Base-by-base conservation (phyloP, 2,888 invertebrate genomes). In the Drosophila macrospina region DNA sequence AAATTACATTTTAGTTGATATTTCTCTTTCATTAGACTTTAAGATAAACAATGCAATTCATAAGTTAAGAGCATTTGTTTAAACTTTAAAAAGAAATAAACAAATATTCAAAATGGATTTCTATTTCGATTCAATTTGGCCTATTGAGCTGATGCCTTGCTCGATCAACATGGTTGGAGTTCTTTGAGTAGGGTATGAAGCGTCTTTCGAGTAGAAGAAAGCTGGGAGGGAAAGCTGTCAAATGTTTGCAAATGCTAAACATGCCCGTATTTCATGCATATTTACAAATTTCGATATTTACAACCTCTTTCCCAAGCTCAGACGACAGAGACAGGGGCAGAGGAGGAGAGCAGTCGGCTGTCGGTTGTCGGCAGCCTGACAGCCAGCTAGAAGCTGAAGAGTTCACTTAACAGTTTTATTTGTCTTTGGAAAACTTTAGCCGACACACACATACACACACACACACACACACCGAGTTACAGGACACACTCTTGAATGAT, bases 371-470 rank as follows among this genome's bases (percentile, higher is more conserved):
- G 70, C 63, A 60, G 60, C 62, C 72, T 36, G 61, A 52, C 75
- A 73, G 72, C 37, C 56, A 67, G 60, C 70, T 65, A 84, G n/a
- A n/a, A n/a, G 84, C 74, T 80, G 81, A 78, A 80, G 82, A 82
- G 86, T 87, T 87, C 84, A 85, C 84, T 84, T 87, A 84, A 85
- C 86, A 77, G 88, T 88, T 88, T 88, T 85, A 85, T 85, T 85
- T 85, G 85, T 85, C 85, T 88, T 85, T 83, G 77, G 73, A 83
- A 88, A 88, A 82, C 81, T 82, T 86, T 82, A 68, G 68, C 64
- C 55, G 55, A 64, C 56, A 45, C 68, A 55, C 47, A 52, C 54
- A 59, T 54, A 64, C 41, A 30, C 55, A 48, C 47, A 55, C 37
- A 51, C 50, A 10, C 37, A 50, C 50, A 50, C 48, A 30, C 36